Evolutionary conservation across 2,888 invertebrate genomes (phyloP), one percentile per base, ranked within the genome.

Genomic region (Nebria salina): DNA sequence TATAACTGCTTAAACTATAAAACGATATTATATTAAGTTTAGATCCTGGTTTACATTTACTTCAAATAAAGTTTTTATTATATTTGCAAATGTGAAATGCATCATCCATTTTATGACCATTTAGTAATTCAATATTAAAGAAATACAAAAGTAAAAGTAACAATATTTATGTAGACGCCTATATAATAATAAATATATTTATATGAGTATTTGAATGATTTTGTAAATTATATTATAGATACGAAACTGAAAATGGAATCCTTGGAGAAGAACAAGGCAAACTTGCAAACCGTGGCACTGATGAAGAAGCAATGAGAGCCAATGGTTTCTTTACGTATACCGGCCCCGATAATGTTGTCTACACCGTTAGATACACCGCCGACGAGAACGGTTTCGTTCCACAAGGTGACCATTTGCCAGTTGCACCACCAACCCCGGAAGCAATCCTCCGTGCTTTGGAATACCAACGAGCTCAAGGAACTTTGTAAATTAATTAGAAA

Each of bases 301-400:
- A 90, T 15, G 90, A 90, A 1, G 92, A 92, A 82, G 93, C 92
- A 0, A 91, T 94, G 76, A 90, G 91, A 78, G 92, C 93, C 0
- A 90, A 88, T 72, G 94, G 94, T 0, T 93, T 92, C 86, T 94
- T 91, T 86, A 92, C 93, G 83, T 94, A 93, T 86, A 90, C 93
- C 1, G 73, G 83, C 65, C 92, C 92, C 74, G 91, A 93, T 85
- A 92, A 92, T 79, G 86, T 89, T 2, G 90, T 90, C 65, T 91
- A 92, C 86, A 88, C 91, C 76, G 90, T 93, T 5, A 90, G 91
- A 83, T 93, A 93, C 85, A 89, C 90, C 5, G 92, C 93, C 68
- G 93, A 93, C 84, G 92, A 92, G 85, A 92, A 92, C 82, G 92
- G 92, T 34, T 91, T 89, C 86, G 88, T 88, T 75, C 89, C 91